Percentiles rank a stretch among this genome's conserved stretches.
Evolutionary conservation across 1,140 invertebrate genomes (phyloP).

Genomic region (Anastatus disparis): DNA sequence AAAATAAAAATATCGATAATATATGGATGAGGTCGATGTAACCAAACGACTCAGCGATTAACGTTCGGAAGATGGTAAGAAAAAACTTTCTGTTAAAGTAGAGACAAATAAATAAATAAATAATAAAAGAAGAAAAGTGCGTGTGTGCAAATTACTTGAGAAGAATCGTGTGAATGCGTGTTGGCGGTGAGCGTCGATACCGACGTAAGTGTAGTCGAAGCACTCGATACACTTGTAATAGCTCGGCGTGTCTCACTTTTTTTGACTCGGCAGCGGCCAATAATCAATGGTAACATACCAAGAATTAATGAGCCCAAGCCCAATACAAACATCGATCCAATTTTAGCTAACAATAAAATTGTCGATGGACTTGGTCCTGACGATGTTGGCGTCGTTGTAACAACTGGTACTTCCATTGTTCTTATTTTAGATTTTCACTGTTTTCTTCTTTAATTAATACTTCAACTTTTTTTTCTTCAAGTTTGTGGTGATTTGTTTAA

Average conservation of each 20-base stretch:
- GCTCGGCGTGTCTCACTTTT: conserved; percentile 49
- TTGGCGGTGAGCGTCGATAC: conserved; percentile 52
- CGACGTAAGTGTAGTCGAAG: conserved; percentile 52
- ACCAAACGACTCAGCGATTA: no score
- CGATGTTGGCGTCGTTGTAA: conserved; percentile 22
- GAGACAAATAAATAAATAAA: no score
- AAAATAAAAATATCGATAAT: no score
- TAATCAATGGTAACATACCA: conserved; percentile 68
- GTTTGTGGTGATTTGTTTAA: not conserved
- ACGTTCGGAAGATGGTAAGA: no score
- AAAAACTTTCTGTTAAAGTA: no score
- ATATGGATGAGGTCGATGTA: no score
- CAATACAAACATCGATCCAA: conserved; percentile 69
- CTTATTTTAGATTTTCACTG: not conserved
- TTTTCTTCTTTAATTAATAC: not conserved
- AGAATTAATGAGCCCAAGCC: conserved; percentile 67
- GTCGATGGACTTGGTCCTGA: not conserved
- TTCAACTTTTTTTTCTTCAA: no score
- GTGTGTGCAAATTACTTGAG: conserved; percentile 41
- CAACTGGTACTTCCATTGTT: conserved; percentile 41
- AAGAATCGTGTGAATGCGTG: conserved; percentile 40
- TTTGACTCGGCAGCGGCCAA: conserved; percentile 61
- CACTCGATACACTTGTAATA: conserved; percentile 53
- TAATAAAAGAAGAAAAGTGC: not conserved
- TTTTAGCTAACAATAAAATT: conserved; percentile 63